Conservation (phyloP, 2,113 vertebrate genomes). For the Boleophthalmus pectinirostris region DNA sequence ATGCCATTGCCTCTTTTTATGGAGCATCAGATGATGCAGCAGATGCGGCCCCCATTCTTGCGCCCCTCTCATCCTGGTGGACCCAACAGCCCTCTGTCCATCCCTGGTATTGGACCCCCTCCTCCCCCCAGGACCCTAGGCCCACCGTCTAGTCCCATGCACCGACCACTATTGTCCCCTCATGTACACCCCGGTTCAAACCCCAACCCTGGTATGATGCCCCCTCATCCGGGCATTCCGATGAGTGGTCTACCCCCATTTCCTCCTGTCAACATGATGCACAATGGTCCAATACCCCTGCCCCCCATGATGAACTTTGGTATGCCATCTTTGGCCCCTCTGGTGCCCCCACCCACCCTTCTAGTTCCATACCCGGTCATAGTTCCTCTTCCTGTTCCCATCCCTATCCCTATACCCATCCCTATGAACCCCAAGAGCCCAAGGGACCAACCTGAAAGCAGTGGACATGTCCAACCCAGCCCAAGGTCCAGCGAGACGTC, state of each 20-base stretch:
- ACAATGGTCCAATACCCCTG: slow-evolving; percentile 90
- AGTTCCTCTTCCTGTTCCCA: slow-evolving; percentile 94
- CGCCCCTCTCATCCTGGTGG: slow-evolving; percentile 86
- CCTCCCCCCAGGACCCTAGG: slow-evolving; percentile 87
- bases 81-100: slow-evolving; percentile 91
- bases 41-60: slow-evolving; percentile 91
- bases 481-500: slow-evolving; percentile 82
- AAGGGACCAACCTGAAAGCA: slow-evolving; percentile 86
- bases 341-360: slow-evolving; percentile 95
- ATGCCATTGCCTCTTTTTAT: slow-evolving; percentile 97
- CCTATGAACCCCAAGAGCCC: slow-evolving; percentile 88
- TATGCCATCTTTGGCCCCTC: slow-evolving; percentile 92
- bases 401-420: slow-evolving; percentile 96
- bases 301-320: slow-evolving; percentile 97
- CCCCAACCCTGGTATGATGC: slow-evolving; percentile 87
- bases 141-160: slow-evolving; percentile 93
- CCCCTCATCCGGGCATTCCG: slow-evolving; percentile 85
- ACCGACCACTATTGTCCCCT: slow-evolving; percentile 91
- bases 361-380: slow-evolving; percentile 98
- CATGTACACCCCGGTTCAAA: slow-evolving; percentile 89
- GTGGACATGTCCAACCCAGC: slow-evolving; percentile 81
- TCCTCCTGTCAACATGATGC: slow-evolving; percentile 94
- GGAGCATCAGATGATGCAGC: slow-evolving; percentile 99
- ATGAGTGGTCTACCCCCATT: slow-evolving; percentile 91
- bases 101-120: slow-evolving; percentile 89